A percentile compares a stretch with the other conserved stretches of the same genome.
These are phyloP conservation scores for Oreocharis arfaki DNA, from an alignment of 2,113 vertebrate species.

Conservation along the genomic window DNA sequence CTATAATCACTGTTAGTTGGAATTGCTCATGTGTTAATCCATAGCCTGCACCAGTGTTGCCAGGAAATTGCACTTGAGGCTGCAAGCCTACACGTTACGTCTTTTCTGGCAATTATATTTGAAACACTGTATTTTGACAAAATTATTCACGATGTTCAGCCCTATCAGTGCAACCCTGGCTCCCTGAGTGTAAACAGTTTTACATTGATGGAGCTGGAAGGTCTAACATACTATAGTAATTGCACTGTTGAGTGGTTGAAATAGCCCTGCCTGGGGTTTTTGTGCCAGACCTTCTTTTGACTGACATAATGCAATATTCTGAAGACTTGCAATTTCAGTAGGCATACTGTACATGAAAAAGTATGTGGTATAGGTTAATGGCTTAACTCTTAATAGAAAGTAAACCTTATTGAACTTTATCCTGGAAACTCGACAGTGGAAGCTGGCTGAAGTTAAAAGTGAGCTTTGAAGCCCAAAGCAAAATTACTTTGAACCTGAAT, in stretches of 20 bases:
- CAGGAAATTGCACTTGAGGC: background rate
- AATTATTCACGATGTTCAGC: background rate
- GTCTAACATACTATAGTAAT: background rate
- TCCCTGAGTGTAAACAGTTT: conserved; percentile 1
- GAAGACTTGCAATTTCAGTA: background rate
- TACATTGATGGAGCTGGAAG: background rate
- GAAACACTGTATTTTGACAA: conserved; percentile 13
- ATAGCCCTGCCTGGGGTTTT: background rate
- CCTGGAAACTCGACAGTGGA: background rate
- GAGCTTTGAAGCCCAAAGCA: conserved; percentile 17
- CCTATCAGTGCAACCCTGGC: background rate
- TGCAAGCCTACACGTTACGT: background rate
- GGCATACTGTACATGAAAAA: background rate
- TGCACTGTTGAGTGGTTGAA: background rate
- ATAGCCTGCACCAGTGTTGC: background rate
- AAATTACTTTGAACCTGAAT: conserved; percentile 29
- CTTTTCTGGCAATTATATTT: conserved; percentile 4
- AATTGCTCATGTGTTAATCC: background rate
- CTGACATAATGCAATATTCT: background rate
- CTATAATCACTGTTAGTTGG: background rate
- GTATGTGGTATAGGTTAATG: background rate
- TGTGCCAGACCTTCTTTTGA: background rate
- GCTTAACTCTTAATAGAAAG: background rate
- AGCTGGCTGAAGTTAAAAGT: conserved; percentile 45
- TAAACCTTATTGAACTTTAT: conserved; percentile 22